Base-by-base conservation (phyloP, 2,797 vertebrate genomes). In the Artibeus jamaicensis region DNA sequence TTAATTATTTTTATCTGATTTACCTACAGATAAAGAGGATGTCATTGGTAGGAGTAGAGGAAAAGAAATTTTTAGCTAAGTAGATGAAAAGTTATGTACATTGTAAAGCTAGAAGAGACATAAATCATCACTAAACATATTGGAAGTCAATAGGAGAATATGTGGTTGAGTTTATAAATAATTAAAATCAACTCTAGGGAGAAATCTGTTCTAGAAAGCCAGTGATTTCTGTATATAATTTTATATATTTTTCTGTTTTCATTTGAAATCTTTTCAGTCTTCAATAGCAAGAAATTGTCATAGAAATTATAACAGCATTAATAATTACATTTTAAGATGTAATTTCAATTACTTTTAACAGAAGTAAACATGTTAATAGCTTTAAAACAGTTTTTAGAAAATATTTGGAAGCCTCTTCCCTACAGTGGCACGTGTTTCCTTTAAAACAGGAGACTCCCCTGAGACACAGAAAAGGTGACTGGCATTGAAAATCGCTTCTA, bases 101-200 rank as follows among this genome's bases (percentile, higher is more conserved):
- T 48, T 24, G 1, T 44, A 50, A 46, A 95, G 37, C 48, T 90
- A 50, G 1, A 67, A 48, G 65, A 90, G 39, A 59, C 55, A 26
- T 18, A 70, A 76, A 50, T 84, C 34, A 87, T 76, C 67, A 39
- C 44, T 44, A n/a, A 87, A 67, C 19, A 34, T 53, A 34, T 24
- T 83, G 22, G 34, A 94, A 94, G 62, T 93, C 62, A 93, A 37
- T 70, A 76, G 16, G 50, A 87, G 37, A 89, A 74, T 91, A 34
- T 74, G 29, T 74, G 29, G 71, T 39, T 86, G 92, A 44, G 92
- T 87, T 93, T 93, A 55, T 26, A 88, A 85, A 91, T 82, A 94
- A 29, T 62, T 90, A 78, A 93, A 91, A 78, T 50, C 15, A 73
- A 78, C 48, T 73, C 81, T 55, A 70, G 24, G 26, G 77, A 86